phyloP scores from a whole-genome alignment of 2,888 invertebrate species.

The Helicoverpa assulta region DNA sequence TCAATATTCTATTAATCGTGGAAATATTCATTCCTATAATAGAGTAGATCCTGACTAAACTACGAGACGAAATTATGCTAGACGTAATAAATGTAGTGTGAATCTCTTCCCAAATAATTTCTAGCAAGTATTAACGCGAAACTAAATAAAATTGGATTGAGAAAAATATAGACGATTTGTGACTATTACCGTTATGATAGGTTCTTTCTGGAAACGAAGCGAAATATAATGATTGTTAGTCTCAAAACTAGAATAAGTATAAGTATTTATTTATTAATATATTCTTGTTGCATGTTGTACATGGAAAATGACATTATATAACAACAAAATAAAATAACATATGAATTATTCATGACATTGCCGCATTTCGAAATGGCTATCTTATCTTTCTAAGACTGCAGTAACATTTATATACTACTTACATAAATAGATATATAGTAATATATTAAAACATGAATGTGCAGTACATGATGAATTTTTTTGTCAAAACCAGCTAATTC shows the following conservation, averaged over 20 bases:
- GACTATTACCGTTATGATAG: neutral
- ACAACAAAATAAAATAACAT: slow-evolving; percentile 20
- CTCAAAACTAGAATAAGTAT: slow-evolving; percentile 38
- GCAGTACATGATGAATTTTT: slow-evolving; percentile 15
- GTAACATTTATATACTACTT: slow-evolving; percentile 44
- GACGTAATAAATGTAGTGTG: neutral
- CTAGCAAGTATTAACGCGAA: slow-evolving; percentile 2
- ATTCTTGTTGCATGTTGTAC: slow-evolving; percentile 28
- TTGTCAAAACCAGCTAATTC: neutral
- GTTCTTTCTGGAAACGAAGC: neutral
- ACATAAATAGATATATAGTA: slow-evolving; percentile 15
- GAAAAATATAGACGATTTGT: too few species aligned
- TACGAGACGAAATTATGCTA: neutral
- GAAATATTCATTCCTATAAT: neutral
- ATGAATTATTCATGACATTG: slow-evolving; percentile 29
- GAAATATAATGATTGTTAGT: slow-evolving; percentile 12
- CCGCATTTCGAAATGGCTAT: slow-evolving; percentile 30
- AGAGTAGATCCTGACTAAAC: neutral
- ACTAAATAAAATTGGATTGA: neutral
- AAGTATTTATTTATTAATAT: slow-evolving; percentile 49
- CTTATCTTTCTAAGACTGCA: slow-evolving; percentile 56
- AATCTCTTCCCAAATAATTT: slow-evolving; percentile 26
- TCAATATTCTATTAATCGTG: too few species aligned
- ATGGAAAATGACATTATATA: slow-evolving; percentile 11
- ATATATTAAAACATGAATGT: slow-evolving; percentile 18